These are phyloP conservation scores for Melanogrammus aeglefinus DNA, from an alignment of 2,797 vertebrate species.

Conservation along the genomic window DNA sequence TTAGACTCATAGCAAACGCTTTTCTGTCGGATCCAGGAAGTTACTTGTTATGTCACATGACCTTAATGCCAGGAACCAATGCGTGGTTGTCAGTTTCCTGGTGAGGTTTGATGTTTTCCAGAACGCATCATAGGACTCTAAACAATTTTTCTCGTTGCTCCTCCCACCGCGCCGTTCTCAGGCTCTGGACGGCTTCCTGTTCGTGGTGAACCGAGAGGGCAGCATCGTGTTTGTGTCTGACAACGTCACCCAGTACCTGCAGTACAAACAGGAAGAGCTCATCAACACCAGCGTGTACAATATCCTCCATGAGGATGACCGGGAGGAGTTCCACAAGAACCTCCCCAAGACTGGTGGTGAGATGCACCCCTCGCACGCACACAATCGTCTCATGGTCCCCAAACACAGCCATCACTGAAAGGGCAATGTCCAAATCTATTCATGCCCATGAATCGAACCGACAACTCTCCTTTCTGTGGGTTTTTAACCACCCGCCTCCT, in stretches of 20 bases:
- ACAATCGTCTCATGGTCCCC: not conserved
- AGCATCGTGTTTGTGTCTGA: conserved; percentile 98
- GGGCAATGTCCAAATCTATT: not conserved
- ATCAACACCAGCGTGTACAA: conserved; percentile 95
- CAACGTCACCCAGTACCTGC: conserved; percentile 96
- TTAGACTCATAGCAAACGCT: not conserved
- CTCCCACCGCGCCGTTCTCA: conserved; percentile 42
- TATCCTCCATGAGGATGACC: conserved; percentile 94
- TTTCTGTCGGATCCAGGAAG: not conserved
- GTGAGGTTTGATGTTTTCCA: not conserved
- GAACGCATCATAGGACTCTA: not conserved
- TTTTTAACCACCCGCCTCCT: not conserved
- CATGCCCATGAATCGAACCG: not conserved
- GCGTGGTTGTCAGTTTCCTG: not conserved
- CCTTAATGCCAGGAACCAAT: not conserved
- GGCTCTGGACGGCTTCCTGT: conserved; percentile 97
- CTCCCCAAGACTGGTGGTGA: conserved; percentile 90
- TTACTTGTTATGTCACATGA: not conserved
- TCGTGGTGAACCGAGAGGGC: conserved; percentile 96
- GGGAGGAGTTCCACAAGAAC: conserved; percentile 94
- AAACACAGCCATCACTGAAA: not conserved
- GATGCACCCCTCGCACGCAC: conserved; percentile 15
- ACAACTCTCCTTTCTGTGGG: not conserved
- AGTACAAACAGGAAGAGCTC: conserved; percentile 96
- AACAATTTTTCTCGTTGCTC: not conserved